These are phyloP conservation scores for Notamacropus eugenii DNA, from an alignment of 2,797 vertebrate species.

Conservation along the genomic window DNA sequence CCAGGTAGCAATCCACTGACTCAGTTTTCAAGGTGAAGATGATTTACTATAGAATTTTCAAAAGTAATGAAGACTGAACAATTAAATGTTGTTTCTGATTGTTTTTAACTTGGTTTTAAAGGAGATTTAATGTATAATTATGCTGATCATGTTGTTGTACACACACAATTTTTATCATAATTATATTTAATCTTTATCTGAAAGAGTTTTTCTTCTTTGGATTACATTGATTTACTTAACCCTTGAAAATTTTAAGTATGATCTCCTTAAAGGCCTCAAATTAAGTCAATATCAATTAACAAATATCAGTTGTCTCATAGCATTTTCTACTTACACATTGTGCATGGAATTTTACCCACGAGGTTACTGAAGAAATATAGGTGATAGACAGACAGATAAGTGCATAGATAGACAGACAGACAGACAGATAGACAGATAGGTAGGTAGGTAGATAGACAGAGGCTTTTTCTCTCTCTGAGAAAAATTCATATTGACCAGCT, in stretches of 20 bases:
- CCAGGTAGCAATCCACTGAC: neutral
- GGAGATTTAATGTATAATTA: neutral
- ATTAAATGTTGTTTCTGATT: neutral
- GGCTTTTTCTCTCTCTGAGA: neutral
- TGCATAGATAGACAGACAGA: neutral
- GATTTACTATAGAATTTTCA: conserved; percentile 4
- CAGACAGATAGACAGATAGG: neutral
- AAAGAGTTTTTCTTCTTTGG: neutral
- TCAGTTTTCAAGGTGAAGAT: neutral
- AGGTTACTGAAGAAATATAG: neutral
- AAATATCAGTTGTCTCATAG: neutral
- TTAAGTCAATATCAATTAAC: neutral
- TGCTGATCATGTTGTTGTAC: neutral
- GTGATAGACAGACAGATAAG: neutral
- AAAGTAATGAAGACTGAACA: neutral
- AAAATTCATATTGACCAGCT: neutral
- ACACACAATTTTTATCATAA: neutral
- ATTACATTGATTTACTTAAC: neutral
- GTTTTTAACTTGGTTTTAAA: neutral
- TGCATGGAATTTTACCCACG: neutral
- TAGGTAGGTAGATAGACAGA: no score
- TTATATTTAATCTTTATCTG: neutral
- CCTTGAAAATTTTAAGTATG: neutral
- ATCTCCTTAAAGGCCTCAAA: neutral
- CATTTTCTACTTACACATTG: neutral